Percentiles rank a stretch among this genome's conserved stretches.
phyloP scores from a whole-genome alignment of 2,797 vertebrate species.

The Pipistrellus pipistrellus region DNA sequence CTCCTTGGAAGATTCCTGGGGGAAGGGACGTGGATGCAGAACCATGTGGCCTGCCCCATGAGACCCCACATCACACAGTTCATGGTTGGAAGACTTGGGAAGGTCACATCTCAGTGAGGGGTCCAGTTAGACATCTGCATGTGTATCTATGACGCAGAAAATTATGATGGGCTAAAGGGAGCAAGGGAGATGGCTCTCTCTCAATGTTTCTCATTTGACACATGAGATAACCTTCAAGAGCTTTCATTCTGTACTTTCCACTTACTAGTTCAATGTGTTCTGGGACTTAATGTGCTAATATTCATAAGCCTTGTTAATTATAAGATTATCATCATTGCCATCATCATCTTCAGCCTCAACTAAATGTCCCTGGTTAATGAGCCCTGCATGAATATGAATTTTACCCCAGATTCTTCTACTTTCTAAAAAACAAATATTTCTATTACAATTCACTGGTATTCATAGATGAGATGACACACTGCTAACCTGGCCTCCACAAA shows the following conservation, averaged over 20 bases:
- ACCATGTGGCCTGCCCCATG: background rate
- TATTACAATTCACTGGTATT: background rate
- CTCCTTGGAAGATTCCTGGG: background rate
- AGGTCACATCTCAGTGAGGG: background rate
- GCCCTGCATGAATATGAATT: background rate
- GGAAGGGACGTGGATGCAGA: background rate
- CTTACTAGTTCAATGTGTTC: background rate
- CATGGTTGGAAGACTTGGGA: background rate
- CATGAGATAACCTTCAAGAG: background rate
- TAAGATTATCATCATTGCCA: background rate
- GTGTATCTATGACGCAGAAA: background rate
- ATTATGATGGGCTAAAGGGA: background rate
- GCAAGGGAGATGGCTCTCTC: background rate
- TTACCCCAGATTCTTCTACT: background rate
- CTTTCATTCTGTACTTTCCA: background rate
- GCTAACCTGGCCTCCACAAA: background rate
- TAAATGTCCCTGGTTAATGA: background rate
- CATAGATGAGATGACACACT: background rate
- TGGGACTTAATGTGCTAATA: background rate
- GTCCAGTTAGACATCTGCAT: background rate
- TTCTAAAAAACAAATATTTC: constrained; percentile 29
- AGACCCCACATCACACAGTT: background rate
- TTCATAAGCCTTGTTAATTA: constrained; percentile 12
- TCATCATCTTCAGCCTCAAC: background rate
- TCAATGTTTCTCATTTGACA: background rate